phyloP scores from a whole-genome alignment of 92 coral and sea anemone species.

The Palythoa grandis region DNA sequence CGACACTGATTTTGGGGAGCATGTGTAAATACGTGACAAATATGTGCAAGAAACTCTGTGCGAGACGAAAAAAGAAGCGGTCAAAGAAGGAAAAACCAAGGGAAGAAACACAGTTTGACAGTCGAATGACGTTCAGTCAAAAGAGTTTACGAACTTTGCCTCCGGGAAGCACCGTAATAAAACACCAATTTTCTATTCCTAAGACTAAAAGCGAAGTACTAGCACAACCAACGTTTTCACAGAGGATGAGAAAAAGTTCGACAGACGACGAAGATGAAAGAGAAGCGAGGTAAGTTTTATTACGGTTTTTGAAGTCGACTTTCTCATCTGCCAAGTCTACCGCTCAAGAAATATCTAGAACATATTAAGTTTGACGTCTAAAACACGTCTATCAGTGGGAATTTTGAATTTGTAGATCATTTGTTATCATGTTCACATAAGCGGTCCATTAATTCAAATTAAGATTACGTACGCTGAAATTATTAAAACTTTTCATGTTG shows the following conservation, averaged over 20 bases:
- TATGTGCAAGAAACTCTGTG: slow-evolving; percentile 68
- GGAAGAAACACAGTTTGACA: background rate
- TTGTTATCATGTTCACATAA: too few species aligned
- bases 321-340: background rate
- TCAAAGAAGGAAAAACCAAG: slow-evolving; percentile 33
- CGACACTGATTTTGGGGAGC: slow-evolving; percentile 72
- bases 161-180: slow-evolving; percentile 25
- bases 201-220: slow-evolving; percentile 63
- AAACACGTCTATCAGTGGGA: too few species aligned
- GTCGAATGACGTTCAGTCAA: background rate
- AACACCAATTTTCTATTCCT: slow-evolving; percentile 79
- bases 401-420: too few species aligned
- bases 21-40: slow-evolving; percentile 74
- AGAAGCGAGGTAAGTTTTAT: slow-evolving; percentile 65
- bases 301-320: background rate
- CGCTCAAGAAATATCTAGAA: background rate
- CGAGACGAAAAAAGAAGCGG: slow-evolving; percentile 45
- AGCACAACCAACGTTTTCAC: slow-evolving; percentile 76
- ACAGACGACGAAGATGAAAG: slow-evolving; percentile 53
- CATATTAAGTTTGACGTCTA: background rate
- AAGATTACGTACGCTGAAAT: background rate
- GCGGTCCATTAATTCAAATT: too few species aligned
- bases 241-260: slow-evolving; percentile 56
- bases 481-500: background rate
- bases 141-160: background rate